Percentiles rank a stretch among this genome's conserved stretches.
phyloP scores from a whole-genome alignment of 2,797 vertebrate genomes.

The Molossus alvarezi region DNA sequence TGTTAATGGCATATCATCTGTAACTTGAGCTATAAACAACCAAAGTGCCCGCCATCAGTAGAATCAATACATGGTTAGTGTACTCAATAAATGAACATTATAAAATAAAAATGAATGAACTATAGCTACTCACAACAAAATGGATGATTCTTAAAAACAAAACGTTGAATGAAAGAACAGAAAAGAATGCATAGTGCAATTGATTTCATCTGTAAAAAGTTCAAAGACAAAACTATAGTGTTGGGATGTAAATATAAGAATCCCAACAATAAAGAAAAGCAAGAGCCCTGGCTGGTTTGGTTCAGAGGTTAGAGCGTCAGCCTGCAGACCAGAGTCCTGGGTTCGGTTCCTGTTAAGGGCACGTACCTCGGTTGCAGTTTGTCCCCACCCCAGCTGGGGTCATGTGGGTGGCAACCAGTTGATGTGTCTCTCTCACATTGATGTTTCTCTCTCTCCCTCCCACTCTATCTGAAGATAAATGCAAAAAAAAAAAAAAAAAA shows the following conservation, averaged over 20 bases:
- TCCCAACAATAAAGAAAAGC: not conserved
- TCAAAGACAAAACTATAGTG: slow-evolving; percentile 5
- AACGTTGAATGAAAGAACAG: not conserved
- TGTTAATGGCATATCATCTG: not conserved
- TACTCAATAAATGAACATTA: not conserved
- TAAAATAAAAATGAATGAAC: not conserved
- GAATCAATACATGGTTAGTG: not conserved
- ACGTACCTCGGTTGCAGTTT: no score
- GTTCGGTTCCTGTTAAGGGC: no score
- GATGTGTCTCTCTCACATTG: no score
- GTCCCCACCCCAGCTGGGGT: no score
- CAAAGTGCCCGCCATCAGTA: not conserved
- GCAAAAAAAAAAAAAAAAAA: no score
- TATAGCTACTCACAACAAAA: not conserved
- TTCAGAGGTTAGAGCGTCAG: no score
- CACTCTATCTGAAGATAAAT: no score
- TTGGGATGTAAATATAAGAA: not conserved
- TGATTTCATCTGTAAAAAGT: slow-evolving; percentile 3
- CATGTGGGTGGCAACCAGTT: no score
- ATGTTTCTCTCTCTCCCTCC: no score
- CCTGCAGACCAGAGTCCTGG: no score
- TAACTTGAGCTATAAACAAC: not conserved
- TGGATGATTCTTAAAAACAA: slow-evolving; percentile 1
- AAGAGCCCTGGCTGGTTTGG: not conserved
- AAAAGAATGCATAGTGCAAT: not conserved